Evolutionary conservation across 1,140 invertebrate species (phyloP).

Genomic region (Rhagoletis pomonella): DNA sequence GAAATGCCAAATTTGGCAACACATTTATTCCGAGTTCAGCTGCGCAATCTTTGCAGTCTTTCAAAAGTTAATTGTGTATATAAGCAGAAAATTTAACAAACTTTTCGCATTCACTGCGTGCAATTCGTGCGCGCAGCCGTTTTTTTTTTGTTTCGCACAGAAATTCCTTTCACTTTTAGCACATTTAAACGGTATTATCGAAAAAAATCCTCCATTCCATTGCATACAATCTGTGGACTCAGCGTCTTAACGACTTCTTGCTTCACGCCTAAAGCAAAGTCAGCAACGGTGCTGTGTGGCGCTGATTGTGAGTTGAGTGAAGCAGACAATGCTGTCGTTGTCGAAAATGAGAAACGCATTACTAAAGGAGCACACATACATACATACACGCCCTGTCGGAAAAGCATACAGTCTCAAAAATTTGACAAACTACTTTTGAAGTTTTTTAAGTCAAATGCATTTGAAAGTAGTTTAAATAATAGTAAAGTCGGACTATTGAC

Average conservation of each 20-base stretch:
- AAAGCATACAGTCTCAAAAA: too few relatives aligned
- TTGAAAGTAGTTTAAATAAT: too few relatives aligned
- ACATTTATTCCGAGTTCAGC: background rate
- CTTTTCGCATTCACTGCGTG: background rate
- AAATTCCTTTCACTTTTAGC: slow-evolving; percentile 15
- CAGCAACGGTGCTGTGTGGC: background rate
- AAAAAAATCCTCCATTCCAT: background rate
- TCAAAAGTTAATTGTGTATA: slow-evolving; percentile 23
- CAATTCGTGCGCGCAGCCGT: background rate
- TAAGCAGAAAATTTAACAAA: slow-evolving; percentile 37
- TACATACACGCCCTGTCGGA: background rate
- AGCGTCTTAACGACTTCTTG: background rate
- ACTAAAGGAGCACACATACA: background rate
- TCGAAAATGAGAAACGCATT: slow-evolving; percentile 33
- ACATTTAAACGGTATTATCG: background rate
- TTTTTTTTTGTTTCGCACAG: background rate
- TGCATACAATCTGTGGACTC: background rate
- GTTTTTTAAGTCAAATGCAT: too few relatives aligned
- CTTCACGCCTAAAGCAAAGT: background rate
- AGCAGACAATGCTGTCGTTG: slow-evolving; percentile 1
- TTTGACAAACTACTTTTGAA: too few relatives aligned
- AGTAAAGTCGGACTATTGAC: too few relatives aligned
- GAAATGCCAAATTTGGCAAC: background rate
- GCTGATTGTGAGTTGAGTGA: background rate
- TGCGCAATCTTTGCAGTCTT: background rate